Base-by-base conservation (phyloP, 2,888 invertebrate genomes). In the Orthosia gothica region DNA sequence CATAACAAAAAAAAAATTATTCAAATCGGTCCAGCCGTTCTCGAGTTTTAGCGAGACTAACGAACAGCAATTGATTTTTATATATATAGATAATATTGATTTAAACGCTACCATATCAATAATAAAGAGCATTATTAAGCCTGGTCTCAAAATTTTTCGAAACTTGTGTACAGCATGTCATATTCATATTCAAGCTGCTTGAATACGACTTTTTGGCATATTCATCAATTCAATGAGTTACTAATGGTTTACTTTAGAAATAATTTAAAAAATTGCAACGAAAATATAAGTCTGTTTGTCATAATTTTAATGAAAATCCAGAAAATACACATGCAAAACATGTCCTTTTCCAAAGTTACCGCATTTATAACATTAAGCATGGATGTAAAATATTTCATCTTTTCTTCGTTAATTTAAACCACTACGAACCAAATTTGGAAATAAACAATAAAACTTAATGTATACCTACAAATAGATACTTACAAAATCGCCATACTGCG, bases 401-500 rank as follows among this genome's bases (percentile, higher is more conserved):
- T 71, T 45, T 13, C 15, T 59, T 47, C 3, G 55, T 18, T 58
- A 18, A 45, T 40, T 40, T 9, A 40, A 45, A 4, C 40, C 4
- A 52, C 1, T 32, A 15, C 18, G 55, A 16, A n/a, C 13, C 2
- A 18, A 45, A 1, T 26, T 9, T 2, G 2, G 2, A 54, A 49
- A 55, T 47, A 23, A 45, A 64, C n/a, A 50, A 32, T 57, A 54
- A 71, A 64, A 57, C 49, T 40, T 40, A 40, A 40, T 40, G 58
- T 18, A 63, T 52, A 69, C 61, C 65, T 64, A 0, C 7, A 66
- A 18, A 5, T n/a, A 68, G 40, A 40, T 40, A 32, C 32, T 32
- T 7, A 75, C 54, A 55, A 74, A 81, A 79, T 79, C 68, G 59
- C 63, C 74, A 87, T 74, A 71, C 55, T 70, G 71, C 74, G 55